Percentiles rank a stretch among this genome's conserved stretches.
phyloP scores from a whole-genome alignment of 2,113 vertebrate genomes.

The Gila orcuttii region DNA sequence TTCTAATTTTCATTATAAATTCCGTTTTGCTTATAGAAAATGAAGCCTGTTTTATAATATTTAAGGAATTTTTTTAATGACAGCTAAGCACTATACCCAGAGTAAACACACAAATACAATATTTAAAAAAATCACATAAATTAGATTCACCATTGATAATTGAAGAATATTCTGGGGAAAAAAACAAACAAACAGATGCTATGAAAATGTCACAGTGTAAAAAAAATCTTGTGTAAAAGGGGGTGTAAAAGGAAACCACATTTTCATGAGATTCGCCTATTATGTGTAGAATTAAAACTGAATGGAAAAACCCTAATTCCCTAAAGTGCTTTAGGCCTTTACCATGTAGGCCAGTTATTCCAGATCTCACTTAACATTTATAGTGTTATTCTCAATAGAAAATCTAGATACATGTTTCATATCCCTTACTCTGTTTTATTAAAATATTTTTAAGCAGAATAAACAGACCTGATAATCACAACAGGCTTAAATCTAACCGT shows the following conservation, averaged over 20 bases:
- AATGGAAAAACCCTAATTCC: background rate
- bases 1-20: background rate
- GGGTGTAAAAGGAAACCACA: too few species aligned
- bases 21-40: background rate
- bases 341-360: background rate
- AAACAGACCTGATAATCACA: constrained; percentile 30
- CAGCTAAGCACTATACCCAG: background rate
- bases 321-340: background rate
- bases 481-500: constrained; percentile 21
- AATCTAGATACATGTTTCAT: background rate
- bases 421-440: background rate
- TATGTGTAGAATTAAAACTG: background rate
- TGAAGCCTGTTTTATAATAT: background rate
- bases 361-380: background rate
- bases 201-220: too few species aligned
- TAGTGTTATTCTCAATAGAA: background rate
- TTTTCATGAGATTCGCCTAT: background rate
- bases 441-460: background rate
- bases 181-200: too few species aligned
- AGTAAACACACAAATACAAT: background rate
- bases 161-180: background rate
- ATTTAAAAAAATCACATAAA: background rate
- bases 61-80: background rate
- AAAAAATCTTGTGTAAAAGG: too few species aligned
- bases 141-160: background rate